These are phyloP conservation scores for Dendroctonus ponderosae DNA, from an alignment of 1,140 invertebrate species.

Conservation along the genomic window DNA sequence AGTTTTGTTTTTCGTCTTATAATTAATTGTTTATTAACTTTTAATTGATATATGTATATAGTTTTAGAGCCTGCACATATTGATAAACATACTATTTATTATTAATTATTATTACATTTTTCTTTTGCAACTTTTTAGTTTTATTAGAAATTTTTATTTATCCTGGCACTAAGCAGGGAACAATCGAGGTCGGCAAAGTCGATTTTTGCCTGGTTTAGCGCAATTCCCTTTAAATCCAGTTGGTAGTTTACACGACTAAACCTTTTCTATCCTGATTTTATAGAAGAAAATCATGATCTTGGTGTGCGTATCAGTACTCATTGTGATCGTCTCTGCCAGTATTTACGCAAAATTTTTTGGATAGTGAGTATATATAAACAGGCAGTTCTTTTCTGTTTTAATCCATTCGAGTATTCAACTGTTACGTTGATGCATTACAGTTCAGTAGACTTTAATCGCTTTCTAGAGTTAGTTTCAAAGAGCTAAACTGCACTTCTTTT, in stretches of 20 bases:
- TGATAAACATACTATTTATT: slow-evolving; percentile 19
- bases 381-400: too few relatives aligned
- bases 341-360: slow-evolving; percentile 32
- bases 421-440: background rate
- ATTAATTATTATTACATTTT: slow-evolving; percentile 38
- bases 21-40: slow-evolving; percentile 16
- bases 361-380: slow-evolving; percentile 29
- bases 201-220: too few relatives aligned
- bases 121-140: slow-evolving; percentile 32
- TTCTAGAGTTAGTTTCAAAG: too few relatives aligned
- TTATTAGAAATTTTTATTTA: background rate
- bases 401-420: too few relatives aligned
- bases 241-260: background rate
- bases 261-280: slow-evolving; percentile 51
- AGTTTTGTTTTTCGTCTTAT: slow-evolving; percentile 12
- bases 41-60: background rate
- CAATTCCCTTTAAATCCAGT: background rate
- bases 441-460: background rate
- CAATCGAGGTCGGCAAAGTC: background rate
- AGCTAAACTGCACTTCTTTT: too few relatives aligned
- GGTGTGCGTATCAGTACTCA: slow-evolving; percentile 89
- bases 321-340: slow-evolving; percentile 67
- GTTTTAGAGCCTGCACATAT: slow-evolving; percentile 18
- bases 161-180: slow-evolving; percentile 1
- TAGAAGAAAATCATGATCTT: slow-evolving; percentile 99